A percentile compares a stretch with the other conserved stretches of the same genome.
phyloP scores from a whole-genome alignment of 2,888 invertebrate species.

The Gortyna flavago region DNA sequence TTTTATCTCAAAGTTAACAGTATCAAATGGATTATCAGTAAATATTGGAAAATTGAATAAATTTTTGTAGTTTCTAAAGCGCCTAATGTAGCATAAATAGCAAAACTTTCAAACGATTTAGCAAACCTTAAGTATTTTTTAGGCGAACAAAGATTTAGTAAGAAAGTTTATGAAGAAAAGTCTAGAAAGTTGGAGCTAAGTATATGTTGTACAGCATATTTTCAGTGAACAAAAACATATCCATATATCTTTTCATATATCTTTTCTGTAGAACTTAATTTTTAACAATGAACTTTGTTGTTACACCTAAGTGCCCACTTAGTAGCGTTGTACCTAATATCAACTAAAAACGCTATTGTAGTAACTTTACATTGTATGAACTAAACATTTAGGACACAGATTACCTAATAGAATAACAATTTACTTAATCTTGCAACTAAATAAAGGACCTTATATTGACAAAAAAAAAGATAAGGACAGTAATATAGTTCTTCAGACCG shows the following conservation, averaged over 20 bases:
- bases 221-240: constrained; percentile 7
- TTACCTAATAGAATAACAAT: not conserved
- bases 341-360: too few species aligned
- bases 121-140: constrained; percentile 12
- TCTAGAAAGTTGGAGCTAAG: constrained; percentile 30
- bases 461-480: not conserved
- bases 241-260: constrained; percentile 1
- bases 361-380: not conserved
- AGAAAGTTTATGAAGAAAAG: constrained; percentile 22
- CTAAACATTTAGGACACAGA: not conserved
- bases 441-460: not conserved
- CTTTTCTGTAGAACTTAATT: not conserved
- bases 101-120: constrained; percentile 37
- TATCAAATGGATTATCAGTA: not conserved
- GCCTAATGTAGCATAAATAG: constrained; percentile 33
- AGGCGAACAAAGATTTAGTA: constrained; percentile 17
- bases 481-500: not conserved
- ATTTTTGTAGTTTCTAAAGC: not conserved
- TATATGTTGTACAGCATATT: constrained; percentile 7
- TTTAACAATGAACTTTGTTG: constrained; percentile 18
- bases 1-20: not conserved
- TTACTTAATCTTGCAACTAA: not conserved
- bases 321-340: too few species aligned
- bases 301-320: not conserved
- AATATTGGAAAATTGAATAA: not conserved